A percentile compares a stretch with the other conserved stretches of the same genome.
phyloP scores from a whole-genome alignment of 2,888 invertebrate species.

The Nemurella pictetii region DNA sequence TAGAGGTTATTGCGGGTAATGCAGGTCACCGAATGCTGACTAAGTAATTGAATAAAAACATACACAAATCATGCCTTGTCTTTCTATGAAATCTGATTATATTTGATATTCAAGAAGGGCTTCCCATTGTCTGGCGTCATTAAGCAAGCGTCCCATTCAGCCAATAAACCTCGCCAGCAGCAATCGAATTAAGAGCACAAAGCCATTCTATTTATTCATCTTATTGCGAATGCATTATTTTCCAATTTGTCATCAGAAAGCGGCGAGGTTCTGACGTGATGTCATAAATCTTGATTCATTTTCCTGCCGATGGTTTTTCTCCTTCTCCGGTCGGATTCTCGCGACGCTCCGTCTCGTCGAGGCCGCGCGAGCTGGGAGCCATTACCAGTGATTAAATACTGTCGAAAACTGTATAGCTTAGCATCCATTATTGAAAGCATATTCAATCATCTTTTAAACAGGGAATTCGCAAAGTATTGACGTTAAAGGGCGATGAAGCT shows the following conservation, averaged over 20 bases:
- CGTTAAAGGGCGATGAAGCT: background rate
- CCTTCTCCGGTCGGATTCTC: background rate
- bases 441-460: conserved; percentile 20
- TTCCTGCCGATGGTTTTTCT: background rate
- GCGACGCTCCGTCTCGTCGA: conserved; percentile 2
- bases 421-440: conserved; percentile 21
- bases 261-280: conserved; percentile 10
- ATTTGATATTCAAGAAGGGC: background rate
- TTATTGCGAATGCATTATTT: background rate
- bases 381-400: conserved; percentile 27
- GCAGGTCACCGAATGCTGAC: no score
- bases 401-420: conserved; percentile 17
- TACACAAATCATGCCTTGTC: background rate
- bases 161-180: background rate
- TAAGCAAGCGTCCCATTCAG: background rate
- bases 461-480: background rate
- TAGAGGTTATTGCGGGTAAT: no score
- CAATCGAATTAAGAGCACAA: background rate
- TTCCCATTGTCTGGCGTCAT: background rate
- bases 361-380: background rate
- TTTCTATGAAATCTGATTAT: background rate
- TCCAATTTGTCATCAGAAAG: conserved; percentile 10
- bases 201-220: background rate
- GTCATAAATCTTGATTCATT: conserved; percentile 25
- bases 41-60: background rate